phyloP scores from a whole-genome alignment of 2,888 invertebrate species.

The Cantharis rustica region DNA sequence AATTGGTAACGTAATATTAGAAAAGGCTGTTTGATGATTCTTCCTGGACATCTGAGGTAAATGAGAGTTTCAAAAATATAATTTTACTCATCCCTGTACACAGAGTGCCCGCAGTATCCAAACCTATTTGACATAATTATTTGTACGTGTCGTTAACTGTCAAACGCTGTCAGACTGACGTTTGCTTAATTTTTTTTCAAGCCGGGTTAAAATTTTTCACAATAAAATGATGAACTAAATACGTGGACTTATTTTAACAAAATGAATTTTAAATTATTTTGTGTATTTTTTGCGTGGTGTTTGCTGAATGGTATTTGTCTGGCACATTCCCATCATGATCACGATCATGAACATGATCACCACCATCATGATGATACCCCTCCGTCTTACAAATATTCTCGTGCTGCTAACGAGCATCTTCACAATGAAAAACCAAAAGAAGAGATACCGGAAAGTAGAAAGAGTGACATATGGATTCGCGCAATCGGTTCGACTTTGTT shows the following conservation, averaged over 20 bases:
- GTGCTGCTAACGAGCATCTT: slow-evolving; percentile 64
- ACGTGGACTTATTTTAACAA: background rate
- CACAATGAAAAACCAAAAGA: slow-evolving; percentile 26
- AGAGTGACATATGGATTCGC: slow-evolving; percentile 68
- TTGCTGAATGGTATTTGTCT: background rate
- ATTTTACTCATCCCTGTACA: too few species aligned
- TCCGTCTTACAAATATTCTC: slow-evolving; percentile 84
- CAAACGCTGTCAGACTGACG: background rate
- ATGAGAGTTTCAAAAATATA: too few species aligned
- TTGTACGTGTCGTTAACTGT: background rate
- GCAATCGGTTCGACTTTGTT: slow-evolving; percentile 89
- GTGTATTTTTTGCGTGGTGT: background rate
- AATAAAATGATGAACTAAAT: background rate
- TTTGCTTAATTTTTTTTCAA: background rate
- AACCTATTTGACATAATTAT: background rate
- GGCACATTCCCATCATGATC: slow-evolving; percentile 16
- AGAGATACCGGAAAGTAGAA: background rate
- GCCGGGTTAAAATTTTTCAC: background rate
- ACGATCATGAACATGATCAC: slow-evolving; percentile 50
- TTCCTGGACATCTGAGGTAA: too few species aligned
- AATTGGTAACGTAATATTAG: too few species aligned
- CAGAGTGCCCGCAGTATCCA: too few species aligned
- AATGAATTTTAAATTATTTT: background rate
- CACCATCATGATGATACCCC: slow-evolving; percentile 62
- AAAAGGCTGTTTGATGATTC: too few species aligned